These are phyloP conservation scores for Lophius americanus DNA, from an alignment of 2,797 vertebrate species.

Conservation along the genomic window DNA sequence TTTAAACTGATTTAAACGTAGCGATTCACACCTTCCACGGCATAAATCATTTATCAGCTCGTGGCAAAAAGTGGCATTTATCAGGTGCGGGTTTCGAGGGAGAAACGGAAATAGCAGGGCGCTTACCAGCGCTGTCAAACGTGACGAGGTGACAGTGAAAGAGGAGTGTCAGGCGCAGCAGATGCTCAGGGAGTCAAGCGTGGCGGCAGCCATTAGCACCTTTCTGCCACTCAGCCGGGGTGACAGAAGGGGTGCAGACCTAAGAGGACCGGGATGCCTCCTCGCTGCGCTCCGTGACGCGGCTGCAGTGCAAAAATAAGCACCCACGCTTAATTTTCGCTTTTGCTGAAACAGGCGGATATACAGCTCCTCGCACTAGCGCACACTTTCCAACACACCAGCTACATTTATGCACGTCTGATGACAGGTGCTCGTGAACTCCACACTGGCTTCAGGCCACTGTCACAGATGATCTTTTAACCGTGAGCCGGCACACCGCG, in stretches of 20 bases:
- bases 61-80: conserved; percentile 53
- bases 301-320: conserved; percentile 40
- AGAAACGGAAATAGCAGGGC: conserved; percentile 67
- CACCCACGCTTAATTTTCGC: conserved; percentile 59
- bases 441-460: conserved; percentile 65
- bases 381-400: conserved; percentile 27
- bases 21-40: conserved; percentile 47
- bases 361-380: conserved; percentile 26
- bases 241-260: conserved; percentile 74
- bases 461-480: conserved; percentile 64
- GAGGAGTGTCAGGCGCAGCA: conserved; percentile 81
- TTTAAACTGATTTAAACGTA: conserved; percentile 58
- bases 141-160: conserved; percentile 71
- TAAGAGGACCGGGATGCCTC: conserved; percentile 57
- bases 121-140: conserved; percentile 67
- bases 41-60: conserved; percentile 71
- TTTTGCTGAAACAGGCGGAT: conserved; percentile 43
- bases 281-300: conserved; percentile 56
- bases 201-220: conserved; percentile 84
- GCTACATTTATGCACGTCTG: conserved; percentile 31
- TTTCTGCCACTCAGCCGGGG: conserved; percentile 79
- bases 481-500: conserved; percentile 25
- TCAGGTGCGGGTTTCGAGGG: conserved; percentile 66
- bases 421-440: conserved; percentile 58
- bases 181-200: conserved; percentile 79